Evolutionary conservation across 1,140 invertebrate species (phyloP).

Genomic region (Zaprionus lachaisei): DNA sequence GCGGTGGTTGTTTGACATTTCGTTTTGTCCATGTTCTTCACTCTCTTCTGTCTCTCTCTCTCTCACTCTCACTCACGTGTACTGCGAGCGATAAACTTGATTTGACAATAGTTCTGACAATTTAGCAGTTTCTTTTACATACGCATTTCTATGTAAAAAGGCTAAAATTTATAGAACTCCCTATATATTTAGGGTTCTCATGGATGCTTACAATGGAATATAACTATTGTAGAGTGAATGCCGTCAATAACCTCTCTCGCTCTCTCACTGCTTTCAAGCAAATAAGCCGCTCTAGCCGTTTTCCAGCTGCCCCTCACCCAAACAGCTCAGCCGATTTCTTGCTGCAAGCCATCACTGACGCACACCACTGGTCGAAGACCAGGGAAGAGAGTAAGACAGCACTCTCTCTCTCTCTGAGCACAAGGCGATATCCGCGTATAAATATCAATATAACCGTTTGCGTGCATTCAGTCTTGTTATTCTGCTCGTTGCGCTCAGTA

Average conservation of each 20-base stretch:
- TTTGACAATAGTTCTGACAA: constrained; percentile 19
- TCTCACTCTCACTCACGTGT: not conserved
- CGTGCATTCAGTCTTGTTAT: constrained; percentile 34
- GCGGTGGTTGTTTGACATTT: constrained; percentile 77
- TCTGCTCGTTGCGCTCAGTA: constrained; percentile 28
- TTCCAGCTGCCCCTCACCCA: not conserved
- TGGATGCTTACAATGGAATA: not conserved
- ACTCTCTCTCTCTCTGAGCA: constrained; percentile 18
- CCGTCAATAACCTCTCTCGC: not conserved
- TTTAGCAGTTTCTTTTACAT: not conserved
- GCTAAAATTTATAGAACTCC: too few relatives aligned
- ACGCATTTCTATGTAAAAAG: not conserved
- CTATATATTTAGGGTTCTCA: too few relatives aligned
- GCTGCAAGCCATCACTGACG: not conserved
- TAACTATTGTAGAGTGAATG: not conserved
- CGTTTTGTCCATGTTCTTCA: constrained; percentile 54
- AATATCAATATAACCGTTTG: constrained; percentile 49
- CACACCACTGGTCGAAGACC: constrained; percentile 7
- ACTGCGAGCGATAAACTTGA: constrained; percentile 10
- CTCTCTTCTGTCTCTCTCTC: not conserved
- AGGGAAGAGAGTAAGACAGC: not conserved
- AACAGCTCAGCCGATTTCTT: not conserved
- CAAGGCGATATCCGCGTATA: constrained; percentile 14
- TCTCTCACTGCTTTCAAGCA: not conserved
- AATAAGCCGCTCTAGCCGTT: not conserved